A percentile compares a stretch with the other conserved stretches of the same genome.
Evolutionary conservation across 2,797 vertebrate species (phyloP).

Genomic region (Eptatretus atami): DNA sequence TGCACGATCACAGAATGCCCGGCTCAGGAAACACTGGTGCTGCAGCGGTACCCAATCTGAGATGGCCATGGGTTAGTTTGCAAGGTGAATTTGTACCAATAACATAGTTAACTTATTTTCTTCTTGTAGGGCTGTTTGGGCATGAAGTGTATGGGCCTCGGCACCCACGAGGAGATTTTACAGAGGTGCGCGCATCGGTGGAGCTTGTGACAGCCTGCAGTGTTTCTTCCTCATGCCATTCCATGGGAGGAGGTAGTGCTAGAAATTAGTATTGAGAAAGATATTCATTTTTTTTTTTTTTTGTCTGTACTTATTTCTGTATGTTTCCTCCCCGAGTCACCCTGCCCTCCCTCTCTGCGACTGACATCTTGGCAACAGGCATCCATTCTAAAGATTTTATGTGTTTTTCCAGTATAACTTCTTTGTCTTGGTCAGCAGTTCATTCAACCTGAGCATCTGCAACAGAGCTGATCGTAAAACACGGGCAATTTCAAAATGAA

Average conservation of each 20-base stretch:
- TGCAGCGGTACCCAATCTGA: slow-evolving; percentile 8
- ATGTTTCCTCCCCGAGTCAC: not conserved
- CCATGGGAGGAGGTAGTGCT: slow-evolving; percentile 80
- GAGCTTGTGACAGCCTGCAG: slow-evolving; percentile 80
- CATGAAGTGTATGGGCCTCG: slow-evolving; percentile 34
- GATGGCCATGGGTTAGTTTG: slow-evolving; percentile 10
- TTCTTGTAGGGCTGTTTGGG: slow-evolving; percentile 46
- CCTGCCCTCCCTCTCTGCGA: slow-evolving; percentile 3
- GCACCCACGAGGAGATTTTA: slow-evolving; percentile 42
- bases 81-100: not conserved
- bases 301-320: too few relatives aligned
- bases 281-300: not conserved
- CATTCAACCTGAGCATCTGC: too few relatives aligned
- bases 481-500: too few relatives aligned
- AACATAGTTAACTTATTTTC: not conserved
- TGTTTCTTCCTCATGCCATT: slow-evolving; percentile 80
- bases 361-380: not conserved
- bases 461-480: too few relatives aligned
- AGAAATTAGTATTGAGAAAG: slow-evolving; percentile 1
- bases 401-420: not conserved
- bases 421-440: too few relatives aligned
- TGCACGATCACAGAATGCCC: slow-evolving; percentile 81
- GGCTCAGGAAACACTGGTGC: slow-evolving; percentile 94
- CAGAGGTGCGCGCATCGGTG: slow-evolving; percentile 42
- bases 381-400: not conserved